Base-by-base conservation (phyloP, 2,113 vertebrate genomes). In the Rafetus swinhoei region DNA sequence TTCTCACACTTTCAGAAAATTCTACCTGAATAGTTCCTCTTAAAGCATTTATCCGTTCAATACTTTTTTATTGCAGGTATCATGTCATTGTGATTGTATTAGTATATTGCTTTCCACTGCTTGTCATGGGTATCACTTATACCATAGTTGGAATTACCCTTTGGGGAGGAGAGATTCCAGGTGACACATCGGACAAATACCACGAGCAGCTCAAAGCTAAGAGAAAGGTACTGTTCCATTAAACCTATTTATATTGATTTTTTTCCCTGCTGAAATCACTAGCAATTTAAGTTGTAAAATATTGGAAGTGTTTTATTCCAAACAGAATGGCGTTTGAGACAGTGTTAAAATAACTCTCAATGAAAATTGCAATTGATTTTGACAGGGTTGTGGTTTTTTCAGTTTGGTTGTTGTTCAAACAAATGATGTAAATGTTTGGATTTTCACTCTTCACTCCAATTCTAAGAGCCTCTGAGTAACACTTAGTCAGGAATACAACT, bases 81-180 rank as follows among this genome's bases (percentile, higher is more conserved):
- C 99, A 99, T 39, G 96, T 99, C 89, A 98, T 99, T 52, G 99
- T 99, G 82, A 98, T 98, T 39, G 94, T 98, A 18, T 97, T 99
- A 97, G 98, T 99, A 27, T 99, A 99, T 88, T 97, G 98, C 90
- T 98, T 99, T 95, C 99, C 99, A 6, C 95, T 99, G 90, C 98
- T 99, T 93, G 97, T 99, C 93, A 99, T 99, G 99, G 99, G 98
- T 24, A 98, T 99, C 97, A 99, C 99, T 72, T 99, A 99, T 92
- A 99, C 99, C 91, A 98, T 99, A n/a, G 98, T 99, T 50, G 99
- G 99, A 77, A 91, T 99, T 96, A 99, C 99, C 0, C 98, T 99
- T 81, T 99, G 99, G 99, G 99, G 99, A 95, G 99, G 99, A 88
- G 99, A 99, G 96, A 99, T 99, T 96, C 99, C 99, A 11, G 99